phyloP scores from a whole-genome alignment of 2,113 vertebrate species.

The Zapornia atra region DNA sequence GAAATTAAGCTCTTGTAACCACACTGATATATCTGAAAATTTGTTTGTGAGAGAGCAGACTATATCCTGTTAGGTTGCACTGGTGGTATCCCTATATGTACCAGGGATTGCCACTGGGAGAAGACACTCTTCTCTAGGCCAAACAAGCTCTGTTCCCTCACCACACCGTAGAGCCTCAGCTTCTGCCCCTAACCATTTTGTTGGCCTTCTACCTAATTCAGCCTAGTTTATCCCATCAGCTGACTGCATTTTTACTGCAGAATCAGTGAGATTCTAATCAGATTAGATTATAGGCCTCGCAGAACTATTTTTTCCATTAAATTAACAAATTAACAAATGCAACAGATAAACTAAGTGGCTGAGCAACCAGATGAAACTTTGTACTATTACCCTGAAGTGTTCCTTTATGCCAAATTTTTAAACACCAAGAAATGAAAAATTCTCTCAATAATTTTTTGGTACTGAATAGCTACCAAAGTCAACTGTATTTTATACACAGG shows the following conservation, averaged over 20 bases:
- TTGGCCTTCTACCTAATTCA: neutral
- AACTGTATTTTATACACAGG: neutral
- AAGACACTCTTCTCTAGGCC: neutral
- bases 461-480: neutral
- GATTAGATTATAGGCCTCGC: neutral
- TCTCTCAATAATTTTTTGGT: neutral
- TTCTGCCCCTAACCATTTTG: neutral
- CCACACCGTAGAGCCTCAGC: neutral
- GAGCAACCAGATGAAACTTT: neutral
- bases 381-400: neutral
- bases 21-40: neutral
- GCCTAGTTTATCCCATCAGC: neutral
- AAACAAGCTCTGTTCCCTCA: neutral
- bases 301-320: neutral
- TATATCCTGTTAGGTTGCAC: neutral
- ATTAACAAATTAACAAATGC: constrained; percentile 21
- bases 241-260: neutral
- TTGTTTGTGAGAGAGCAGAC: neutral
- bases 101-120: neutral
- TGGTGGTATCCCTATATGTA: neutral
- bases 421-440: neutral
- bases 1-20: neutral
- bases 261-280: neutral
- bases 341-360: neutral
- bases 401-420: neutral